Evolutionary conservation across 2,888 invertebrate species (phyloP).

Genomic region (Conistra vaccinii): DNA sequence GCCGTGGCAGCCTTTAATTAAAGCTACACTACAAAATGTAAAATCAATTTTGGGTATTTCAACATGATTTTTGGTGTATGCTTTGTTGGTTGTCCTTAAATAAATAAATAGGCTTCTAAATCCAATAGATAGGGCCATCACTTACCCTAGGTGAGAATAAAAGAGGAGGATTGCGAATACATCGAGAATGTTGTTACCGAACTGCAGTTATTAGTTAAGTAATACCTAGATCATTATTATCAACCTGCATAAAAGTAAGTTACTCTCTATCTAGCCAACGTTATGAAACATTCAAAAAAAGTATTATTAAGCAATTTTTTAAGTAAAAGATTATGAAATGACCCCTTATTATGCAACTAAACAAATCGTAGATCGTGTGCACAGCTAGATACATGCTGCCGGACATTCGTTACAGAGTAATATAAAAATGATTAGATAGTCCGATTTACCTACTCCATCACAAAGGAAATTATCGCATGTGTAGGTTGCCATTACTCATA

Average conservation of each 20-base stretch:
- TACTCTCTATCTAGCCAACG: conserved; percentile 7
- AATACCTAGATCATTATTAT: conserved; percentile 2
- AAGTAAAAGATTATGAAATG: conserved; percentile 24
- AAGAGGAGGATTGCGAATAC: not conserved
- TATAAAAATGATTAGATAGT: conserved; percentile 46
- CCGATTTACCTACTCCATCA: conserved; percentile 21
- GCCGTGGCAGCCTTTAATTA: too few relatives aligned
- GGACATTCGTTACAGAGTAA: conserved; percentile 17
- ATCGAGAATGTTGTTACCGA: not conserved
- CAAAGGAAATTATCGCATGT: conserved; percentile 43
- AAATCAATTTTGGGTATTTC: too few relatives aligned
- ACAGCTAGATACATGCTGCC: not conserved
- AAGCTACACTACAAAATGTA: too few relatives aligned
- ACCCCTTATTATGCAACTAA: conserved; percentile 22
- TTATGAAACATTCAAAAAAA: conserved; percentile 39
- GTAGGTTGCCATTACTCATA: conserved; percentile 13
- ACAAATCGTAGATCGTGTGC: conserved; percentile 5
- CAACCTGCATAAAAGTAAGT: conserved; percentile 1
- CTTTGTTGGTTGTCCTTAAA: too few relatives aligned
- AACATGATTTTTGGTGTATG: too few relatives aligned
- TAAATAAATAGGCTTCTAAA: too few relatives aligned
- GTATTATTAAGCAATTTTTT: conserved; percentile 29
- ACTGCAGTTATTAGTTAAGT: conserved; percentile 4
- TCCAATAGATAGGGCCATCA: not conserved
- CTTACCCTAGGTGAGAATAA: not conserved